Evolutionary conservation across 2,797 vertebrate genomes (phyloP), one percentile per base, ranked within the genome.

Genomic region (Melanogrammus aeglefinus): DNA sequence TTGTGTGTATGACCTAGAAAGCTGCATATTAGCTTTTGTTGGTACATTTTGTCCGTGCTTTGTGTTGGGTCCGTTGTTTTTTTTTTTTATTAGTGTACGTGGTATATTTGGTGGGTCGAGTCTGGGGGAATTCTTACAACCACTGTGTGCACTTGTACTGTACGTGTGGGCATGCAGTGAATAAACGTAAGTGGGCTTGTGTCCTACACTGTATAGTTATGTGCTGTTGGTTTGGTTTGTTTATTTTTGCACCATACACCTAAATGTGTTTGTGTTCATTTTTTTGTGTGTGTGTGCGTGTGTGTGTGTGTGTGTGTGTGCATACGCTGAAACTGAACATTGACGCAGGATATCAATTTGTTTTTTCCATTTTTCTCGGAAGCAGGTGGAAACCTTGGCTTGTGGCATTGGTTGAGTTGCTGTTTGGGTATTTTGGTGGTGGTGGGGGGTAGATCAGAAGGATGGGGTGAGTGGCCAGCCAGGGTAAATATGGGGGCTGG

Each of bases 311-410:
- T 72, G 8, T 76, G 41, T 14, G 51, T 27, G 51, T n/a, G 51
- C 63, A 18, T 36, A 24, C 89, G 79, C 80, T 76, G 76, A 84
- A 75, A 74, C 47, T 79, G 83, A 85, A 81, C 79, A 83, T 18
- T 66, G 73, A 66, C 85, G 89, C 88, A 88, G 86, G 75, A 88
- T 76, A 81, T 73, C 39, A 76, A 82, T 78, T 76, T 80, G 75
- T 81, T 87, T 83, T 71, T 84, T 70, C 29, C 27, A 31, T 31
- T 57, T 84, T 90, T 80, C 6, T 75, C 81, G 86, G 76, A 88
- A 85, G 79, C 78, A 41, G 29, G 41, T 31, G 80, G 77, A 77
- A 87, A 89, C 89, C 88, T 92, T 88, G 89, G 80, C 74, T 86
- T 82, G 79, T 82, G 86, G 76, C 75, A 81, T 89, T 89, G 86